phyloP scores from a whole-genome alignment of 2,113 vertebrate genomes.

The Tangachromis dhanisi region DNA sequence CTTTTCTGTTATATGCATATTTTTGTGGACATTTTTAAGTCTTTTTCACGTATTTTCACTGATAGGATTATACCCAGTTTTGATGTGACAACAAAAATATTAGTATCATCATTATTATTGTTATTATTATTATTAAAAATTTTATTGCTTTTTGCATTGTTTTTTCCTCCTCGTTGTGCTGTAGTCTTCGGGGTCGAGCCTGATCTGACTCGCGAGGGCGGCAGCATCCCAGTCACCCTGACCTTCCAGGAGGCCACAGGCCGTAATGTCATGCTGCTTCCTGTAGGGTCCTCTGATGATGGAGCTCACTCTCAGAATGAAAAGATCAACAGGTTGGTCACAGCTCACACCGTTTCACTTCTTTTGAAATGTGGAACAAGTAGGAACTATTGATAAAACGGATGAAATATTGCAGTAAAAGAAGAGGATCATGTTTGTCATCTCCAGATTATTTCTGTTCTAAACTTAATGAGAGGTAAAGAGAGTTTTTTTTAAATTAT shows the following conservation, averaged over 20 bases:
- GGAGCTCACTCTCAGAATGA: slow-evolving; percentile 98
- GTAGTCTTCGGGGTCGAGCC: slow-evolving; percentile 93
- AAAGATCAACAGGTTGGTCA: slow-evolving; percentile 86
- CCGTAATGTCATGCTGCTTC: slow-evolving; percentile 93
- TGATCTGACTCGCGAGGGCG: slow-evolving; percentile 92
- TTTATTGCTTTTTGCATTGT: not conserved
- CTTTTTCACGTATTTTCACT: too few species aligned
- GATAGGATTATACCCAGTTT: too few species aligned
- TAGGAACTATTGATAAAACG: accelerated
- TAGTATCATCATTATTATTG: too few species aligned
- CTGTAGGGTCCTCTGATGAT: slow-evolving; percentile 89
- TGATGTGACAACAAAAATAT: too few species aligned
- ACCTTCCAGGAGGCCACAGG: slow-evolving; percentile 97
- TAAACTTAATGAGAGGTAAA: not conserved
- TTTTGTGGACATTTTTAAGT: too few species aligned
- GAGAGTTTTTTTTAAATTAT: accelerated
- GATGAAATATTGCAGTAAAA: accelerated
- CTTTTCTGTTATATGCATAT: too few species aligned
- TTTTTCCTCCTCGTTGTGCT: not conserved
- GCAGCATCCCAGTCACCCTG: slow-evolving; percentile 92
- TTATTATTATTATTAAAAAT: not conserved
- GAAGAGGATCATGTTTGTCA: accelerated
- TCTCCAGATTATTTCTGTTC: not conserved
- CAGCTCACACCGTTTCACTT: not conserved
- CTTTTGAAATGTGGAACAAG: not conserved